Base-by-base conservation (phyloP, 2,113 vertebrate genomes). In the Cyphotilapia sp. region DNA sequence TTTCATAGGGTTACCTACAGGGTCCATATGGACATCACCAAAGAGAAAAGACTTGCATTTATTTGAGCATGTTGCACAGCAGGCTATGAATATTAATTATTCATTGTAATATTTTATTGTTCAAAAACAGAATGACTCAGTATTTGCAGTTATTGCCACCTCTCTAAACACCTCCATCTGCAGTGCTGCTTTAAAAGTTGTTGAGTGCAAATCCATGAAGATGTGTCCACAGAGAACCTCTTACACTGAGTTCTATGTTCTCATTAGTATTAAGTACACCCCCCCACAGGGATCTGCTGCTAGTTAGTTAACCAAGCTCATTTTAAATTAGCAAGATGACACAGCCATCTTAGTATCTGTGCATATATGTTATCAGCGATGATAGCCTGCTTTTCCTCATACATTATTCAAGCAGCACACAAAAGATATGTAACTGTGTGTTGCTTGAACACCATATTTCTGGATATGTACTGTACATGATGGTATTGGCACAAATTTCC, bases 341-440 rank as follows among this genome's bases (percentile, higher is more conserved):
- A 84, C 66, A 51, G 29, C 7, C 22, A 27, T 84, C 24, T 54
- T 17, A 45, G 56, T 81, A 61, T 84, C 45, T 33, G 17, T 42
- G 33, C 31, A 61, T 47, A 51, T 22, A 56, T 59, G 66, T 76
- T 85, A 66, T 47, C 27, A 66, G 54, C 17, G 14, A 31, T 6
- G 27, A 17, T 53, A 57, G 38, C 12, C 57, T 14, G 53, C 33
- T 33, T 86, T 33, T 22, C 33, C 53, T 84, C 82, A 88, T 93
- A 5, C 63, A 92, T 93, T 59, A 93, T 91, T 88, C 81, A 91
- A 71, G 40, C 19, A 22, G 24, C 3, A 38, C 80, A n/a, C 40
- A 35, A 47, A 8, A 85, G 17, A 83, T 54, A 80, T 14, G n/a
- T n/a, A 80, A 74, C 51, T 31, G 35, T 69, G 63, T 42, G n/a